phyloP scores from a whole-genome alignment of 2,113 vertebrate species.

The Engraulis encrasicolus region DNA sequence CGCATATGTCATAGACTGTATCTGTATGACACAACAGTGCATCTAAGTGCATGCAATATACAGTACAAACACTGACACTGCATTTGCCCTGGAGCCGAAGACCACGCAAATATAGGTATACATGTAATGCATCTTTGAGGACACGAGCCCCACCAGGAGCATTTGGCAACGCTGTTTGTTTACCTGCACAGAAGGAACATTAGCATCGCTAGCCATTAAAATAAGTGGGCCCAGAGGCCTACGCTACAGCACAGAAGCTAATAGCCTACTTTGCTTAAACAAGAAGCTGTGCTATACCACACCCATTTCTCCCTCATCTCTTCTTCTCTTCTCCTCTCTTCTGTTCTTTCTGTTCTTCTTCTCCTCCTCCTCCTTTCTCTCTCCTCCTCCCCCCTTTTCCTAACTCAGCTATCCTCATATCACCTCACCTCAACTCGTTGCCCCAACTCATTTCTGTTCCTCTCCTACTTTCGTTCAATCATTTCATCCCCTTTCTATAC shows the following conservation, averaged over 20 bases:
- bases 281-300: neutral
- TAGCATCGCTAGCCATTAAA: neutral
- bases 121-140: neutral
- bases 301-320: neutral
- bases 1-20: no score
- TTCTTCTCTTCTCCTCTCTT: neutral
- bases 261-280: neutral
- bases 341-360: neutral
- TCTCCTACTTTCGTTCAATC: no score
- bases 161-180: neutral
- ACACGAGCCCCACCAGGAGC: neutral
- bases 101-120: neutral
- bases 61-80: no score
- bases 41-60: no score
- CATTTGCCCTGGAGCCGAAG: no score
- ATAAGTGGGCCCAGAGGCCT: neutral
- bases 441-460: neutral
- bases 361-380: neutral
- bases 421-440: neutral
- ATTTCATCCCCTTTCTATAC: no score
- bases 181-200: neutral
- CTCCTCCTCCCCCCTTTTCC: neutral
- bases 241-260: neutral
- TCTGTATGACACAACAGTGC: no score
- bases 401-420: neutral